phyloP scores from a whole-genome alignment of 2,113 vertebrate genomes.

The Callipepla californica region DNA sequence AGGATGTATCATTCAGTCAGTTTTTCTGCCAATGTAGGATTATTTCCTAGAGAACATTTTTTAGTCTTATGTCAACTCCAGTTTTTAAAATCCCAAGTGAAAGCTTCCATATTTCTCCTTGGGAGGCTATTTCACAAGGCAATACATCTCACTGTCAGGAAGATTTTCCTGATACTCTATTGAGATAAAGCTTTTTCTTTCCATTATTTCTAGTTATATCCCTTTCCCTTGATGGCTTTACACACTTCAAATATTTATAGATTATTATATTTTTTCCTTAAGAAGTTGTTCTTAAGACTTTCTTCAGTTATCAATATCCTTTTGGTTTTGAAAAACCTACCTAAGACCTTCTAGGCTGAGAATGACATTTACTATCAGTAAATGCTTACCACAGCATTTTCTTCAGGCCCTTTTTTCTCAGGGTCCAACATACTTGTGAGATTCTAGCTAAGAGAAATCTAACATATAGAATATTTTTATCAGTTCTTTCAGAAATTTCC shows the following conservation, averaged over 20 bases:
- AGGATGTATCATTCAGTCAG: not conserved
- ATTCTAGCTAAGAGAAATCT: not conserved
- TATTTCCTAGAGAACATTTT: constrained; percentile 49
- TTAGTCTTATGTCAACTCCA: constrained; percentile 46
- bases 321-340: not conserved
- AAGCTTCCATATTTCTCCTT: constrained; percentile 47
- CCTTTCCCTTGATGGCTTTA: constrained; percentile 29
- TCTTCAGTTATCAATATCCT: not conserved
- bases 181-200: constrained; percentile 37
- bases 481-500: not conserved
- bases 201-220: constrained; percentile 35
- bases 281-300: not conserved
- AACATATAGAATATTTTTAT: not conserved
- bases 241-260: constrained; percentile 9
- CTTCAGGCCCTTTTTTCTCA: not conserved
- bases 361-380: not conserved
- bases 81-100: constrained; percentile 61
- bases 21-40: constrained; percentile 27
- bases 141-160: constrained; percentile 39
- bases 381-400: not conserved
- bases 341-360: not conserved
- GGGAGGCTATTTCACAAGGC: constrained; percentile 41
- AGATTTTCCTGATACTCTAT: not conserved
- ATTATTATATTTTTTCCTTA: not conserved
- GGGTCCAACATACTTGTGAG: not conserved